phyloP scores from a whole-genome alignment of 1,140 invertebrate species.

The Ips typographus region DNA sequence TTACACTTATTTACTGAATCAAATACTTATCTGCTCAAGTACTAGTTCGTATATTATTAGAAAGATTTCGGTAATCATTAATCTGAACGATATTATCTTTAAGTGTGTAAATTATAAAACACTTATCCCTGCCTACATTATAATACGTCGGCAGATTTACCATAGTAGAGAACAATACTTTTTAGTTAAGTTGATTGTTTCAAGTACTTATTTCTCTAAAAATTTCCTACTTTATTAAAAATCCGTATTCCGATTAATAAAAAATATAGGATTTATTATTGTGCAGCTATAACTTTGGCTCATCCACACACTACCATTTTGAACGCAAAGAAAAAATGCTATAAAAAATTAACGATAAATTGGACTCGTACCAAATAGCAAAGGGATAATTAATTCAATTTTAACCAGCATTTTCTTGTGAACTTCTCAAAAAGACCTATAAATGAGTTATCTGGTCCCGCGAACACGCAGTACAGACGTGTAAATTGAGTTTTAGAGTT shows the following conservation, averaged over 20 bases:
- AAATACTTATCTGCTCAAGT: constrained; percentile 15
- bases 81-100: constrained; percentile 20
- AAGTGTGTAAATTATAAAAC: constrained; percentile 18
- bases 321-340: background rate
- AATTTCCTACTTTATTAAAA: too few relatives aligned
- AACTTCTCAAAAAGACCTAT: constrained; percentile 25
- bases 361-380: constrained; percentile 5
- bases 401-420: constrained; percentile 21
- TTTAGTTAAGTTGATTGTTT: too few relatives aligned
- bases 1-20: constrained; percentile 17
- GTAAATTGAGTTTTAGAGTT: constrained; percentile 50
- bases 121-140: background rate
- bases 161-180: too few relatives aligned
- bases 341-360: background rate
- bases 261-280: too few relatives aligned
- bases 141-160: too few relatives aligned
- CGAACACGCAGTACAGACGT: constrained; percentile 40
- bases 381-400: constrained; percentile 24
- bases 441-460: constrained; percentile 34
- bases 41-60: constrained; percentile 4
- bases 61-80: constrained; percentile 27
- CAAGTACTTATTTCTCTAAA: too few relatives aligned
- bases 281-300: too few relatives aligned
- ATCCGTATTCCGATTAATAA: too few relatives aligned
- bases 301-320: background rate